Evolutionary conservation across 2,888 invertebrate species (phyloP), one percentile per base, ranked within the genome.

Genomic region (Charanyca ferruginea): DNA sequence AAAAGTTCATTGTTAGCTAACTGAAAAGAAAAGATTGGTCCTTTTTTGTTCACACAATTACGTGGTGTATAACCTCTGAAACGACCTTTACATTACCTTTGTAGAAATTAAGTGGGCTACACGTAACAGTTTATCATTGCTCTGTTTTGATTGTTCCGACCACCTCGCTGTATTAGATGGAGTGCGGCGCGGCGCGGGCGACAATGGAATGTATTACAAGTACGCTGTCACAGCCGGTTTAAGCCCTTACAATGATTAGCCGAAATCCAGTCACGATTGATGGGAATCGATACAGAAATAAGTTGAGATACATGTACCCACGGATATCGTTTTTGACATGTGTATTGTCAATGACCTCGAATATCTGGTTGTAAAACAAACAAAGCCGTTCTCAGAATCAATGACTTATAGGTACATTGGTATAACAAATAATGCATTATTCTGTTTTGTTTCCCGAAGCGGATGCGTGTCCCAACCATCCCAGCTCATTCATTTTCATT

Each of bases 191-290:
- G 72, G 66, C 58, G 53, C 68, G 62, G 75, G 82, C 81, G 79
- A 84, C 85, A 83, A 76, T 84, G 87, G 89, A 89, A 89, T 89
- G 86, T 80, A 79, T 83, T 77, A 80, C 74, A 71, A 77, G 73
- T 73, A 80, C 80, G 76, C 83, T 86, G 86, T 87, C 88, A 84
- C 81, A 86, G 87, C 85, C 85, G 86, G 86, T 86, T 87, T 82
- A 83, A 84, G 79, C 85, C 64, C 66, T 80, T 80, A 83, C 83
- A 83, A 89, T 88, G 89, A 89, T 90, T 88, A 89, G 86, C 86
- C 83, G 85, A 85, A 88, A 86, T 84, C 84, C 81, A 83, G 87
- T 87, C 89, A 90, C 88, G 89, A 85, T 85, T 85, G 87, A 87
- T 85, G 85, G 77, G 83, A 80, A 74, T 71, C 73, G 53, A 77